Evolutionary conservation across 2,888 invertebrate genomes (phyloP), one percentile per base, ranked within the genome.

Genomic region (Torymus texanus): DNA sequence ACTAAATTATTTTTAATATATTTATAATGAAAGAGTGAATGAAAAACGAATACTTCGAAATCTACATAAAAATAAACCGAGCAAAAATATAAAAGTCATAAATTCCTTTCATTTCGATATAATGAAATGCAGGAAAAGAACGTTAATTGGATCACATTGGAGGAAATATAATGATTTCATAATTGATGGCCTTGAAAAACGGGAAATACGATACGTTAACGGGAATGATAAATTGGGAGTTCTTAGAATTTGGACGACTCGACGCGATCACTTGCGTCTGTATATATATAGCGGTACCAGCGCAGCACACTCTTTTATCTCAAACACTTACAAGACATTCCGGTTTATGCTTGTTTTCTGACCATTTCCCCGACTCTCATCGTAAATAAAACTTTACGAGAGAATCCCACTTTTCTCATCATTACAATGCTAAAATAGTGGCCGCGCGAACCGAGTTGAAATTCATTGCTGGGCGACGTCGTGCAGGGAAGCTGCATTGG

Each of bases 371-470:
- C 62, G 14, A 62, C 14, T 56, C 16, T 29, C n/a, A 29, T 74
- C 63, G 29, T 79, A 70, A 79, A 74, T 75, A 75, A 65, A 21
- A 65, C 4, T 75, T 79, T 70, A 79, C 74, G 74, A 70, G 58
- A 53, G n/a, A 75, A 59, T 59, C 41, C 14, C 11, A 59, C 53
- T 75, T 79, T 70, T 70, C 62, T 68, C 24, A n/a, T 68, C 55
- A 56, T 78, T 62, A 62, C 67, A 62, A 72, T 14, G 53, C 10
- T 41, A 62, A 67, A 68, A 78, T 62, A 76, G 58, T 62, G 62
- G 70, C 14, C 24, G 21, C 61, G 41, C 61, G 41, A 55, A 24
- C 14, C 11, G 53, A 51, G 4, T 65, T 65, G 24, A 74, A 56
- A 74, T 74, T 74, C n/a, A 65, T 58, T 66, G 58, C 29, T 21